A percentile compares a stretch with the other conserved stretches of the same genome.
These are phyloP conservation scores for Crocodylus rhombifer DNA, from an alignment of 2,797 vertebrate species.

Conservation along the genomic window DNA sequence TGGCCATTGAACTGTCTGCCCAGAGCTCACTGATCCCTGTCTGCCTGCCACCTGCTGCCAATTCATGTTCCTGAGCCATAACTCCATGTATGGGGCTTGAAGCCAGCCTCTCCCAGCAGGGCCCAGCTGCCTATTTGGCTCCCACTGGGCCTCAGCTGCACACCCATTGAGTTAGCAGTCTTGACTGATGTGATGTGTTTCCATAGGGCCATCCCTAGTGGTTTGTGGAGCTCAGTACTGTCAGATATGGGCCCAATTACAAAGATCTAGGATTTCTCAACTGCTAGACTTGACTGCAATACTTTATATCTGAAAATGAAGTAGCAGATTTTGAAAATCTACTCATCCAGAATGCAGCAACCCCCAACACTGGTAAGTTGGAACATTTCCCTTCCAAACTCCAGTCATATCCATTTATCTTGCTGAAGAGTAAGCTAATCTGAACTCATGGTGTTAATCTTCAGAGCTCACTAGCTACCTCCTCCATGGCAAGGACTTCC, in stretches of 20 bases:
- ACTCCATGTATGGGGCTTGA: not conserved
- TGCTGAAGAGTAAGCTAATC: not conserved
- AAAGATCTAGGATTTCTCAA: not conserved
- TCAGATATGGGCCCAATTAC: not conserved
- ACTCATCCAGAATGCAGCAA: not conserved
- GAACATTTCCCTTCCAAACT: not conserved
- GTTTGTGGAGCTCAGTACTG: not conserved
- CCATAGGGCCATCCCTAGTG: not conserved
- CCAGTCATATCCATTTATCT: not conserved
- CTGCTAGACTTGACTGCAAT: not conserved
- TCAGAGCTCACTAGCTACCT: not conserved
- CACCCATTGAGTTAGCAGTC: constrained; percentile 26
- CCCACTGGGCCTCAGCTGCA: constrained; percentile 16
- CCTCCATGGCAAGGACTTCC: not conserved
- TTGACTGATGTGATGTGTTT: not conserved
- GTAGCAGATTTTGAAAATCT: not conserved
- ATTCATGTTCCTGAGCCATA: not conserved
- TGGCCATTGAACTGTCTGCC: constrained; percentile 12
- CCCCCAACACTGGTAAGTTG: not conserved
- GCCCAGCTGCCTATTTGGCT: constrained; percentile 38
- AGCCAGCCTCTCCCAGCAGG: constrained; percentile 27
- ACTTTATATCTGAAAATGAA: not conserved
- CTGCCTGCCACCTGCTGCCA: not conserved
- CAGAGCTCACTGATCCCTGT: accelerated
- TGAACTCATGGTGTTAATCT: not conserved